Base-by-base conservation (phyloP, 2,888 invertebrate species). In the Melangyna quadrimaculata region DNA sequence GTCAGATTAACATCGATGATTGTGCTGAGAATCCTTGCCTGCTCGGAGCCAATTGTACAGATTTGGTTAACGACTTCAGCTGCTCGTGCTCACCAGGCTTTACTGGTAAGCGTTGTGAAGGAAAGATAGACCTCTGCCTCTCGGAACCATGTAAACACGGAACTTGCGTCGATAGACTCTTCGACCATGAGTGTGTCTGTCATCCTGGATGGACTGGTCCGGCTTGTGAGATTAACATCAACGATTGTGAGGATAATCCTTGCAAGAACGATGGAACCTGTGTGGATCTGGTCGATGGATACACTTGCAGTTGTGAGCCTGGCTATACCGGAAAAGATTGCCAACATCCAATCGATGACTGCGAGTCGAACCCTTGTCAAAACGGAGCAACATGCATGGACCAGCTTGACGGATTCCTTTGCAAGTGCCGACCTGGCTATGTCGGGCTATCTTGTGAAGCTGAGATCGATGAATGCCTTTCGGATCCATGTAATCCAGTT, bases 11-110 rank as follows among this genome's bases (percentile, higher is more conserved):
- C 90, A 97, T 95, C 87, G 96, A 99, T 90, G 98, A 99, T 90
- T 99, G 98, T 91, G 95, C 97, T 7, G 98, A 98, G 91, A 95
- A 95, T 88, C 98, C 98, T 29, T 98, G 98, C 91, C 93, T 98
- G 0, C 93, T 99, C 29, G 97, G 96, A 1, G 96, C 98, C 0
- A 96, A 96, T 88, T 99, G 99, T 91, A 98, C 98, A 0, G 99
- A 99, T 92, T 93, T 98, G 88, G 95, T 99, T 0, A 97, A 97
- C 87, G 99, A 99, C 91, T 99, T 98, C 91, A 95, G 94, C 88
- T 99, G 99, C 90, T 93, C 95, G 9, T 99, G 99, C 92, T 97
- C 98, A 6, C 94, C 96, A 45, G 99, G 99, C 43, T 99, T 98
- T 90, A 96, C 97, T 12, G 99, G 99, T 45, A 98, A 98, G 92